phyloP scores from a whole-genome alignment of 1,140 invertebrate species.

The Hylaeus anthracinus region DNA sequence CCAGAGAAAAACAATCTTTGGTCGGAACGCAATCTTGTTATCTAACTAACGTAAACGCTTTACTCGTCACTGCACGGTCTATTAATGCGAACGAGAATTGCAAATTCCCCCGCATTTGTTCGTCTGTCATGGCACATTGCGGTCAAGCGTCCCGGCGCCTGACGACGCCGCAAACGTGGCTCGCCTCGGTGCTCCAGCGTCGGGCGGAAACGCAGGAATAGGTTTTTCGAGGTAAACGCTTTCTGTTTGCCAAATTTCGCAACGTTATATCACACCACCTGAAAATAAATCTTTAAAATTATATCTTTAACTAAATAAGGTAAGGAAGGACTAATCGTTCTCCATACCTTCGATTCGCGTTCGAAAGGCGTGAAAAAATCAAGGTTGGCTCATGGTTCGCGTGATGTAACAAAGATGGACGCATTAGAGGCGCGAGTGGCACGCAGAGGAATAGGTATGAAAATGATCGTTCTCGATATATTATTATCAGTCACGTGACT shows the following conservation, averaged over 20 bases:
- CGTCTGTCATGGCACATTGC: constrained; percentile 52
- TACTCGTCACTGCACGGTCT: constrained; percentile 13
- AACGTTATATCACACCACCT: no score
- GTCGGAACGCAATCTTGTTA: constrained; percentile 29
- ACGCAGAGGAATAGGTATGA: no score
- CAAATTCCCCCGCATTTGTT: constrained; percentile 59
- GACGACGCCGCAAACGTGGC: constrained; percentile 49
- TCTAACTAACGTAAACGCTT: constrained; percentile 21
- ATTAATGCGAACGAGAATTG: constrained; percentile 52
- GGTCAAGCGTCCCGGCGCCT: constrained; percentile 60
- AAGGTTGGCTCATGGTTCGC: no score
- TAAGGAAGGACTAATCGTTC: no score
- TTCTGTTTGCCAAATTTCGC: not conserved
- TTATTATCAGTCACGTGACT: no score
- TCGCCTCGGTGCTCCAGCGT: not conserved
- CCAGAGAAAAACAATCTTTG: constrained; percentile 10
- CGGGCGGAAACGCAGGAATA: constrained; percentile 26
- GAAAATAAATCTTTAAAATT: no score
- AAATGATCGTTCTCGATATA: no score
- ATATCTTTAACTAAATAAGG: no score
- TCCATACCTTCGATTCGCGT: no score
- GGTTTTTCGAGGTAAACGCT: constrained; percentile 24
- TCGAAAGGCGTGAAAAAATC: no score
- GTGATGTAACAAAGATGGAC: no score
- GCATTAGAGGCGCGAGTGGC: no score